Percentiles rank a stretch among this genome's conserved stretches.
These are phyloP conservation scores for Pogonocichla stellata DNA, from an alignment of 2,113 vertebrate genomes.

Conservation along the genomic window DNA sequence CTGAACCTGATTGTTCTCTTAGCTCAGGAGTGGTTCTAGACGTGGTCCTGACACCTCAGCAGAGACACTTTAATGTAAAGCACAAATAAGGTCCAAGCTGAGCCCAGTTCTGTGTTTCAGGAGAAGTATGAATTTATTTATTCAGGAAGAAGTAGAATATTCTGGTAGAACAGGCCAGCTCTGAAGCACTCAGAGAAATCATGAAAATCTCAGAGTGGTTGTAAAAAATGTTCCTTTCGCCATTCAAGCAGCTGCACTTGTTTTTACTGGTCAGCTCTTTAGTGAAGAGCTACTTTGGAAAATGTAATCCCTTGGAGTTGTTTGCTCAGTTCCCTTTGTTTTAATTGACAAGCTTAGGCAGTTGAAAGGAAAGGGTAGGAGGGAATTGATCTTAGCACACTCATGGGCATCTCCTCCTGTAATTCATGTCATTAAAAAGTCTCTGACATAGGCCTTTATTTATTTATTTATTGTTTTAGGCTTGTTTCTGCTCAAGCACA, in stretches of 20 bases:
- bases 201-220: neutral
- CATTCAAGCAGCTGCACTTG: conserved; percentile 1
- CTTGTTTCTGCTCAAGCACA: conserved; percentile 11
- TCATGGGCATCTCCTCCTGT: neutral
- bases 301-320: conserved; percentile 3
- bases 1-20: neutral
- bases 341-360: conserved; percentile 27
- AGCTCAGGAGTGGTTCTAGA: neutral
- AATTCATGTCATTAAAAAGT: neutral
- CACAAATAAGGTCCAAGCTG: neutral
- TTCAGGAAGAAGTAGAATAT: neutral
- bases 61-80: neutral
- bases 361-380: conserved; percentile 26
- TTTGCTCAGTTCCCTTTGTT: conserved; percentile 36
- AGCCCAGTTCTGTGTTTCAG: neutral
- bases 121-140: neutral
- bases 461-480: conserved; percentile 39
- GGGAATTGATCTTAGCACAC: conserved; percentile 13
- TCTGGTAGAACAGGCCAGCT: neutral
- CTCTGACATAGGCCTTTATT: neutral
- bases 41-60: neutral
- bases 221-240: neutral
- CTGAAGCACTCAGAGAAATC: neutral
- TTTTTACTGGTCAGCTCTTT: neutral
- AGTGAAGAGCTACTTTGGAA: conserved; percentile 35